A percentile compares a stretch with the other conserved stretches of the same genome.
Conservation (phyloP, 2,888 invertebrate genomes). For the Eupithecia tripunctaria region DNA sequence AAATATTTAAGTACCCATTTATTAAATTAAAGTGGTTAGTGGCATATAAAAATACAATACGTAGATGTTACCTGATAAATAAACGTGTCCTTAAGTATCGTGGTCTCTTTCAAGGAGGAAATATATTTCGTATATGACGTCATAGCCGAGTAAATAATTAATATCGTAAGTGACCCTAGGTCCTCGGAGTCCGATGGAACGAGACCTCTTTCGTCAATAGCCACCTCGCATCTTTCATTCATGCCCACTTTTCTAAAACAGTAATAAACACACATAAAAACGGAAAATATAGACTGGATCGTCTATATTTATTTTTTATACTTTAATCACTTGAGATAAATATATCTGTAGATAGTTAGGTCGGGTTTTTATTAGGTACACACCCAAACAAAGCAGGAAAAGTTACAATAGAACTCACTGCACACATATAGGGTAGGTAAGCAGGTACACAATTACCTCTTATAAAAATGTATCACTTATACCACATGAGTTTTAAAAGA, state of each 20-base stretch:
- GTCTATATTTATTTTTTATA: background rate
- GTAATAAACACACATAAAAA: too few relatives aligned
- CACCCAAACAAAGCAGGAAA: too few relatives aligned
- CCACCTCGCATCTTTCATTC: slow-evolving; percentile 64
- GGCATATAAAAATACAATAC: background rate
- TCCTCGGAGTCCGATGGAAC: slow-evolving; percentile 42
- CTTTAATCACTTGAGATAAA: too few relatives aligned
- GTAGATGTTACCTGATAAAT: slow-evolving; percentile 72
- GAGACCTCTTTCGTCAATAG: slow-evolving; percentile 62
- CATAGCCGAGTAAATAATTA: slow-evolving; percentile 77
- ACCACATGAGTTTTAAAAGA: too few relatives aligned
- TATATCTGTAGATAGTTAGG: too few relatives aligned
- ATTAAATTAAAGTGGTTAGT: background rate
- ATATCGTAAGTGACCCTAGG: slow-evolving; percentile 65
- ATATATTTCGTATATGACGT: slow-evolving; percentile 82
- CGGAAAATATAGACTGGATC: background rate
- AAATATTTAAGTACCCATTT: background rate
- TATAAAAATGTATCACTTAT: too few relatives aligned
- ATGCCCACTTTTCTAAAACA: slow-evolving; percentile 59
- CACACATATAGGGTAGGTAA: too few relatives aligned
- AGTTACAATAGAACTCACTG: too few relatives aligned
- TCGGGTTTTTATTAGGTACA: too few relatives aligned
- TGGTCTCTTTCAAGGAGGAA: slow-evolving; percentile 69
- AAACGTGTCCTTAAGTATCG: slow-evolving; percentile 81
- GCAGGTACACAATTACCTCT: too few relatives aligned